Evolutionary conservation across 1,140 invertebrate genomes (phyloP), one percentile per base, ranked within the genome.

Genomic region (Planococcus citri): DNA sequence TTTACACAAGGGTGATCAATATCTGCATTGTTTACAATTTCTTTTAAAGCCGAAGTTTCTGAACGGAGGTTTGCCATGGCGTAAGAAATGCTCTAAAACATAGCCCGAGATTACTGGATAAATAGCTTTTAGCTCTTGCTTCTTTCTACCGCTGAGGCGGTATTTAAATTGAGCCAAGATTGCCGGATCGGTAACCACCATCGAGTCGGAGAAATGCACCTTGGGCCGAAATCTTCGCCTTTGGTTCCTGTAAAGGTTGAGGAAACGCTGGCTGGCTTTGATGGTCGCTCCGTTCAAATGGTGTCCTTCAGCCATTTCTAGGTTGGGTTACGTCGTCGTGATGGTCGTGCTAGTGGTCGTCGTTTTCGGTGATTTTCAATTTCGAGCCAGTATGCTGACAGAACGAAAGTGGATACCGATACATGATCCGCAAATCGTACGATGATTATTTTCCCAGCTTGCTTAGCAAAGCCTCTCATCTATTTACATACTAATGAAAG

Each of bases 81-180:
- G 60, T 4, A 64, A 17, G 25, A 17, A 64, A 27, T 64, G 60
- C 60, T 64, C 60, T 10, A 64, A 20, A 24, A 64, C 25, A 21
- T 64, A 25, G 21, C 60, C 60, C 4, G 60, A 64, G 22, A 64
- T 64, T 10, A 64, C 25, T 12, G 60, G 20, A 25, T 24, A 64
- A 9, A 17, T 64, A 14, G 21, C 25, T 25, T 24, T 64, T 20
- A 64, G 17, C 22, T 64, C 20, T 27, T 64, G 10, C 20, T 64
- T 64, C 9, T 27, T 64, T 27, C 24, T 64, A 20, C 60, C 60
- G 4, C 10, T 64, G 20, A 64, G 60, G 24, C 60, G 60, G 25
- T 64, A 64, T 27, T 64, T 64, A 21, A 64, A 64, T 25, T 64
- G 60, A 24, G 60, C 9, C 17, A 64, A 21, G 21, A 64, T 64